Evolutionary conservation across 2,113 vertebrate genomes (phyloP).

Genomic region (Chamaea fasciata): DNA sequence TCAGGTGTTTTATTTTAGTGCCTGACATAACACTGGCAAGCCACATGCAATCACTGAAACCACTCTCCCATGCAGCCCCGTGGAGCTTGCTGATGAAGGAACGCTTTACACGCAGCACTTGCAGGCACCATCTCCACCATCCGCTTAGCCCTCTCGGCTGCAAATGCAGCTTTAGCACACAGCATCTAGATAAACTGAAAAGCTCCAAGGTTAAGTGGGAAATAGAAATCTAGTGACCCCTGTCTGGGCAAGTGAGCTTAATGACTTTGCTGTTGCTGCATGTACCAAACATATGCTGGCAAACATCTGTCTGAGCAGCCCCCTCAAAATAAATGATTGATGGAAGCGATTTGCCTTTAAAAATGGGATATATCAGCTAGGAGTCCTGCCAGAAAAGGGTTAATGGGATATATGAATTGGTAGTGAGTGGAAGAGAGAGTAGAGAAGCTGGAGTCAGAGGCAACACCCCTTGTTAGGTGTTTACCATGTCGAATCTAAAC

Average conservation of each 20-base stretch:
- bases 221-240: conserved; percentile 62
- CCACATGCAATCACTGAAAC: neutral
- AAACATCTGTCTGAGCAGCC: conserved; percentile 16
- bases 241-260: conserved; percentile 49
- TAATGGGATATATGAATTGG: conserved; percentile 49
- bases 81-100: neutral
- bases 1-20: conserved; percentile 26
- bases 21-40: neutral
- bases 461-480: conserved; percentile 61
- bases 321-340: conserved; percentile 26
- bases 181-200: conserved; percentile 46
- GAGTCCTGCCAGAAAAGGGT: conserved; percentile 45
- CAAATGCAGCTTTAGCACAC: conserved; percentile 38
- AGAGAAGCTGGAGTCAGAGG: conserved; percentile 8
- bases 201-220: conserved; percentile 64
- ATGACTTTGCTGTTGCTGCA: conserved; percentile 32
- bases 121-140: neutral
- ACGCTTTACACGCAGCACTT: neutral
- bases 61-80: neutral
- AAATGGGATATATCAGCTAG: neutral
- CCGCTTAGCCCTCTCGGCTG: neutral
- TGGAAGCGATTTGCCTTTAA: conserved; percentile 3
- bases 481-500: conserved; percentile 64
- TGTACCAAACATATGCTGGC: neutral
- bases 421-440: neutral